Percentiles rank a stretch among this genome's conserved stretches.
Conservation (phyloP, 2,888 invertebrate genomes). For the Glyphotaelius pellucidus region DNA sequence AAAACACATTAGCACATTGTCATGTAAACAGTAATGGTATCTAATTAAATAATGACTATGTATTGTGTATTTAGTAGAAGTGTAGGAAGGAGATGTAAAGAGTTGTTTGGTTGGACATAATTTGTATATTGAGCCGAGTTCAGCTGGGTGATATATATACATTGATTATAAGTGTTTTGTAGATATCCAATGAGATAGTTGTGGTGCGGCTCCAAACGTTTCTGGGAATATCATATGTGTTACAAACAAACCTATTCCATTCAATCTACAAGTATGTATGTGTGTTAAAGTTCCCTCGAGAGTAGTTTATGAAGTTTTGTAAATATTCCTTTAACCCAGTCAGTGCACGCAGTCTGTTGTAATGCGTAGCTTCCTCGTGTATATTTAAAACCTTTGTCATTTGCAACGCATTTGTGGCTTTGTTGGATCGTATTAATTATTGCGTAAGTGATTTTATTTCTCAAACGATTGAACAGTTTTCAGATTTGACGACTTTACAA, state of each 20-base stretch:
- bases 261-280: no score
- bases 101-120: conserved; percentile 55
- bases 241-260: not conserved
- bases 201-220: conserved; percentile 45
- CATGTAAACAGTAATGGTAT: conserved; percentile 36
- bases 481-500: no score
- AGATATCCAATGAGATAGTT: conserved; percentile 56
- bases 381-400: not conserved
- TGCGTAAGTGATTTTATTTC: not conserved
- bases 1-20: conserved; percentile 33
- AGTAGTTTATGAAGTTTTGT: not conserved
- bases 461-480: no score
- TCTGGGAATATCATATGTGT: not conserved
- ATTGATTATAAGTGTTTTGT: conserved; percentile 55
- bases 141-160: conserved; percentile 52
- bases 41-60: not conserved
- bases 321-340: not conserved
- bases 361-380: not conserved
- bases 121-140: conserved; percentile 47
- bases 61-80: conserved; percentile 54
- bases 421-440: not conserved
- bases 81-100: conserved; percentile 52
- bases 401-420: no score
- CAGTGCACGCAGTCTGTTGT: not conserved
- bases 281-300: not conserved